Conservation (phyloP, 92 coral and sea anemone genomes). For the Epizoanthus ramosus region DNA sequence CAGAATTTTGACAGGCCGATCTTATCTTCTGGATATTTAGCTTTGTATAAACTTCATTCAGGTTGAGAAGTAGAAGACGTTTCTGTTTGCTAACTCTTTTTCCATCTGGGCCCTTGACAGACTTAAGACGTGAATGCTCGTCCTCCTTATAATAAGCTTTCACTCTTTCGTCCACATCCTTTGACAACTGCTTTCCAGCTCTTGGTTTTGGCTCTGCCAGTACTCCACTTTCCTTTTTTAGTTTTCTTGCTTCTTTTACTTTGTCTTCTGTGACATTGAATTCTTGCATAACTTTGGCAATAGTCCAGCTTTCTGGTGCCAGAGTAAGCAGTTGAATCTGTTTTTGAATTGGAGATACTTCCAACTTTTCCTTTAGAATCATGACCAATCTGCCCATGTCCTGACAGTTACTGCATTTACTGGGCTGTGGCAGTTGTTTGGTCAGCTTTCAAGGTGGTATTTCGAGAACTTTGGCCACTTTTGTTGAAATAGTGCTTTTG, state of each 20-base stretch:
- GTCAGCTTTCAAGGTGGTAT: neutral
- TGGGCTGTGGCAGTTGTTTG: no score
- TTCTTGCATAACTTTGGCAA: neutral
- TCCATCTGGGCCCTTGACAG: constrained; percentile 3
- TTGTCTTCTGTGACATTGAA: neutral
- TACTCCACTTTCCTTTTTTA: constrained; percentile 19
- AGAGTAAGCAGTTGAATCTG: constrained; percentile 13
- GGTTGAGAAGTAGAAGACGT: constrained; percentile 34
- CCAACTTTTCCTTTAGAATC: no score
- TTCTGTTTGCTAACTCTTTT: constrained; percentile 30
- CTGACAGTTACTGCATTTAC: no score
- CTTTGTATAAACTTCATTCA: constrained; percentile 29
- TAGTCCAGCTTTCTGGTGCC: constrained; percentile 6
- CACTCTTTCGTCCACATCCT: constrained; percentile 8
- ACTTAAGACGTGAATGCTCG: constrained; percentile 30
- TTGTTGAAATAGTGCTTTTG: constrained; percentile 13
- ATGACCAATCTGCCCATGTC: no score
- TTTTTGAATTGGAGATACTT: neutral
- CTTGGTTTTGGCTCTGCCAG: constrained; percentile 35
- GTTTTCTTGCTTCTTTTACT: neutral
- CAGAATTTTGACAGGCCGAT: constrained; percentile 33
- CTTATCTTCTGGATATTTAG: constrained; percentile 23
- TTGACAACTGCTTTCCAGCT: constrained; percentile 18
- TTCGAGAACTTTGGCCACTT: constrained; percentile 18
- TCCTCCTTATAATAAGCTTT: constrained; percentile 35